Percentiles rank a stretch among this genome's conserved stretches.
These are phyloP conservation scores for Brachirus orientalis DNA, from an alignment of 2,113 vertebrate genomes.

Conservation along the genomic window DNA sequence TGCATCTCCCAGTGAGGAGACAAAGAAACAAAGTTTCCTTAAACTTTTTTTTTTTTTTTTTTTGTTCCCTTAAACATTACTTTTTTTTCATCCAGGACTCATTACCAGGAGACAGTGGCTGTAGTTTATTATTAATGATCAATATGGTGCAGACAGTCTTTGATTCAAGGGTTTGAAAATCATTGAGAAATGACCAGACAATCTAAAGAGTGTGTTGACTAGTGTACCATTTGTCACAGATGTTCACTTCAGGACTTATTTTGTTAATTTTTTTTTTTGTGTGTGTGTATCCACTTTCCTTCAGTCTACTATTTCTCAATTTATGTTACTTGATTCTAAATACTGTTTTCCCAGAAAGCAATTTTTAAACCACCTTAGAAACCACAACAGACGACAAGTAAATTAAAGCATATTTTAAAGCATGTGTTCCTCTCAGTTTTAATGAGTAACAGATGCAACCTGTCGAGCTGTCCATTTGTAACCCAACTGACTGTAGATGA, in stretches of 20 bases:
- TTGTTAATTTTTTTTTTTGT: slow-evolving; percentile 13
- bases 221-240: slow-evolving; percentile 20
- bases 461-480: slow-evolving; percentile 44
- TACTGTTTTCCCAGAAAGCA: not conserved
- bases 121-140: slow-evolving; percentile 45
- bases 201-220: slow-evolving; percentile 12
- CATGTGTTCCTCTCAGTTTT: slow-evolving; percentile 33
- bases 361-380: not conserved
- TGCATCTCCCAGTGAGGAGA: too few species aligned
- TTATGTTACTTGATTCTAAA: not conserved
- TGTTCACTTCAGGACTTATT: slow-evolving; percentile 13
- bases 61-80: too few species aligned
- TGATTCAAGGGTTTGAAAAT: slow-evolving; percentile 23
- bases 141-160: slow-evolving; percentile 6
- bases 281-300: not conserved
- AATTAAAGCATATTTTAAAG: not conserved
- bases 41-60: too few species aligned
- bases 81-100: slow-evolving; percentile 1
- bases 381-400: too few species aligned
- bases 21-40: not conserved
- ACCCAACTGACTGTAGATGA: too few species aligned
- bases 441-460: slow-evolving; percentile 39
- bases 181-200: slow-evolving; percentile 11
- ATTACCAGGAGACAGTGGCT: slow-evolving; percentile 13
- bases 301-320: not conserved